Conservation (phyloP, 2,113 vertebrate genomes). For the Rhabdornis inornatus region DNA sequence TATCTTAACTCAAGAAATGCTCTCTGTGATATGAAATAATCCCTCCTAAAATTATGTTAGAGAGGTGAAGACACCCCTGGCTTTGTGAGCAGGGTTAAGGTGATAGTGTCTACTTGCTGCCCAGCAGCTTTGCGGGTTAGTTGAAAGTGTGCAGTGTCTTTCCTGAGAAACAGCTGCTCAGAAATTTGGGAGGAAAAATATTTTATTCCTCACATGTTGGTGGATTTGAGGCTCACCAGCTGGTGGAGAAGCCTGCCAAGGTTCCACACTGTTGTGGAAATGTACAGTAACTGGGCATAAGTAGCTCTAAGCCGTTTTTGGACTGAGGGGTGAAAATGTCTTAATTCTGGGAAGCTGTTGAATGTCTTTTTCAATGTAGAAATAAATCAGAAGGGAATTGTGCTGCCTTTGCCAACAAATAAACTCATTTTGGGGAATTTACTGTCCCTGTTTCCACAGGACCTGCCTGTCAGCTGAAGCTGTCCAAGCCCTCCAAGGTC, state of each 20-base stretch:
- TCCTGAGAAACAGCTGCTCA: conserved; percentile 57
- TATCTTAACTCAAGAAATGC: background rate
- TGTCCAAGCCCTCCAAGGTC: background rate
- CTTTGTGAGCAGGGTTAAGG: background rate
- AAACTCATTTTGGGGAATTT: conserved; percentile 7
- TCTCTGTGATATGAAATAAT: background rate
- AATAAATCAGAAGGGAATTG: conserved; percentile 36
- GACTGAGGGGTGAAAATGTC: background rate
- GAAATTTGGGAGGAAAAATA: conserved; percentile 31
- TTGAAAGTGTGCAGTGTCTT: conserved; percentile 5
- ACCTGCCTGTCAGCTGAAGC: background rate
- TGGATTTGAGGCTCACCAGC: conserved; percentile 38
- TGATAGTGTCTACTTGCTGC: background rate
- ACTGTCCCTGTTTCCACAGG: background rate
- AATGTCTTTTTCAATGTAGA: conserved; percentile 19
- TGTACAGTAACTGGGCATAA: conserved; percentile 61
- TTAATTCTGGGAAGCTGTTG: conserved; percentile 21
- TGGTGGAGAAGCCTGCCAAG: conserved; percentile 54
- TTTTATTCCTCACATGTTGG: conserved; percentile 7
- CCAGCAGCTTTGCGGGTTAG: background rate
- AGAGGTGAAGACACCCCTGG: background rate
- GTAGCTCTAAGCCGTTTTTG: conserved; percentile 18
- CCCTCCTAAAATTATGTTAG: background rate
- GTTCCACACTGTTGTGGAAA: conserved; percentile 33
- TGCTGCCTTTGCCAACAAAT: conserved; percentile 14